Evolutionary conservation across 1,140 invertebrate genomes (phyloP).

Genomic region (Babylonia areolata): DNA sequence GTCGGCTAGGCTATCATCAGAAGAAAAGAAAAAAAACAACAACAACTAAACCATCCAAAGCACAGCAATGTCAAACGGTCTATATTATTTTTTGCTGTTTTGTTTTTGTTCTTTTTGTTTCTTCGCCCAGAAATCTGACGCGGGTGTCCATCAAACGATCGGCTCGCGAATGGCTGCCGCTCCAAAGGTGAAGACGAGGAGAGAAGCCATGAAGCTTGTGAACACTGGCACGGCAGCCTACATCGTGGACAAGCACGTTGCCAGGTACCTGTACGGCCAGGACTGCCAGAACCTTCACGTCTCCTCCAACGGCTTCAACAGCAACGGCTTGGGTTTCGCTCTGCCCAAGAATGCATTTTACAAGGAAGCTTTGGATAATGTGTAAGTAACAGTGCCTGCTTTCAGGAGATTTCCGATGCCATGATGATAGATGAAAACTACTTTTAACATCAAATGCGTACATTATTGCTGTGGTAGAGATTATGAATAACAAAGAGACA

Average conservation of each 20-base stretch:
- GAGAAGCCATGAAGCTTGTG: conserved; percentile 39
- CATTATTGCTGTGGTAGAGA: too few species aligned
- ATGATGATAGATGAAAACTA: too few species aligned
- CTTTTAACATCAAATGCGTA: too few species aligned
- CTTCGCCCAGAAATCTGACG: conserved; percentile 46
- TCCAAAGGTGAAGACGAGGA: conserved; percentile 42
- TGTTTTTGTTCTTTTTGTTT: neutral
- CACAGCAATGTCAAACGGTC: too few species aligned
- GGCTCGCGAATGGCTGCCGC: conserved; percentile 46
- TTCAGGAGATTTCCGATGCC: too few species aligned
- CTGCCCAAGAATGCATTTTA: conserved; percentile 56
- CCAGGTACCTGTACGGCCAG: conserved; percentile 51
- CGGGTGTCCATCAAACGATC: conserved; percentile 51
- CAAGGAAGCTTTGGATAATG: conserved; percentile 48
- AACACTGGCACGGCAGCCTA: neutral
- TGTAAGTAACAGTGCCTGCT: too few species aligned
- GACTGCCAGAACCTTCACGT: conserved; percentile 55
- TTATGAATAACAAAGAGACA: too few species aligned
- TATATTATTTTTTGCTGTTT: neutral
- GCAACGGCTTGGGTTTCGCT: conserved; percentile 59
- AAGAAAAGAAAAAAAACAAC: too few species aligned
- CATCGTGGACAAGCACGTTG: conserved; percentile 34
- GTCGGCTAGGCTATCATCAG: too few species aligned
- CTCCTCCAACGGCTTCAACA: conserved; percentile 59
- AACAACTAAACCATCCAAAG: too few species aligned